These are phyloP conservation scores for Tyria jacobaeae DNA, from an alignment of 2,888 invertebrate genomes.

Conservation along the genomic window DNA sequence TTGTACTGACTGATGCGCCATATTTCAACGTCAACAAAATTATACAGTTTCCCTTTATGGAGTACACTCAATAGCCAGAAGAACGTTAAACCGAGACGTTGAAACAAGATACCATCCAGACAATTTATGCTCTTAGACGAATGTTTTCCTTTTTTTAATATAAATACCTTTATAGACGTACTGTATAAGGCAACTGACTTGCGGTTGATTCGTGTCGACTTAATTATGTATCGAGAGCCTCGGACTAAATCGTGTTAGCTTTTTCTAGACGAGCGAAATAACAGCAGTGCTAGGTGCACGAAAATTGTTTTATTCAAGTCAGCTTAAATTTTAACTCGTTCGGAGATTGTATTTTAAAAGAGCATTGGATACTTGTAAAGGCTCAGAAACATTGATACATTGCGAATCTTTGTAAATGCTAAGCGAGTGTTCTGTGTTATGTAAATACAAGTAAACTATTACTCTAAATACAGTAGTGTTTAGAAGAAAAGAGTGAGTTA, in stretches of 20 bases:
- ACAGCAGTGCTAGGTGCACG: background rate
- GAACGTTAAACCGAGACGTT: constrained; percentile 11
- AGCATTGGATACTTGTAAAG: background rate
- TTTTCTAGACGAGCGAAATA: constrained; percentile 17
- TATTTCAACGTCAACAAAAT: constrained; percentile 13
- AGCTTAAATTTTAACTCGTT: constrained; percentile 6
- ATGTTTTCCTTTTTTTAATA: constrained; percentile 13
- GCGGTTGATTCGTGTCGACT: constrained; percentile 19
- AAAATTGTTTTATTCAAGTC: constrained; percentile 14
- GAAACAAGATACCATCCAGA: constrained; percentile 20
- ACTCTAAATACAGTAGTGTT: no score
- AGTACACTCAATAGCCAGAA: constrained; percentile 11
- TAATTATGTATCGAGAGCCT: constrained; percentile 24
- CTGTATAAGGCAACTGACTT: constrained; percentile 10
- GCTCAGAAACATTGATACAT: background rate
- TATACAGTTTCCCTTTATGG: constrained; percentile 13
- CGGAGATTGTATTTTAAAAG: background rate
- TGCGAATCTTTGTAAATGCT: background rate
- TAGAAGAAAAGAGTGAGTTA: no score
- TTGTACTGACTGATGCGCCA: constrained; percentile 6
- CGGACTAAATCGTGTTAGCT: constrained; percentile 18
- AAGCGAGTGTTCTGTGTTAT: no score
- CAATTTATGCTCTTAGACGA: constrained; percentile 3
- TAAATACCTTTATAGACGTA: constrained; percentile 15
- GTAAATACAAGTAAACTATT: no score